phyloP scores from a whole-genome alignment of 2,113 vertebrate genomes.

The Miniopterus natalensis region DNA sequence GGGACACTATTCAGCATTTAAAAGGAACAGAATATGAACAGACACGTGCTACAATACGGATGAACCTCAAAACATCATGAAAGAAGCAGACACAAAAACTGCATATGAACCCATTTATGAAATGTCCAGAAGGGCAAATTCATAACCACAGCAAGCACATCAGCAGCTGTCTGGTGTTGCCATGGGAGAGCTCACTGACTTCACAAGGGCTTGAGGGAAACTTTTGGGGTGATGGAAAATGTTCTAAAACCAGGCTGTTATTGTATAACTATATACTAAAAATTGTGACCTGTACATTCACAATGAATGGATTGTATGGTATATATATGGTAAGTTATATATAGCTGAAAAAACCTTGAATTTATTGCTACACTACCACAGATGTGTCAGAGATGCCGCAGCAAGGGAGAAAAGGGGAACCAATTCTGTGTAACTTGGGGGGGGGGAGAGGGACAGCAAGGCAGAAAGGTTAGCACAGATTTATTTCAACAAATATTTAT shows the following conservation, averaged over 20 bases:
- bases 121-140: neutral
- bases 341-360: neutral
- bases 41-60: neutral
- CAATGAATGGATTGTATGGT: neutral
- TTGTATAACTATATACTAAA: neutral
- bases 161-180: neutral
- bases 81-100: neutral
- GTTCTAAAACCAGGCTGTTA: neutral
- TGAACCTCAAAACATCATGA: neutral
- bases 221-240: neutral
- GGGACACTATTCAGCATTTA: neutral
- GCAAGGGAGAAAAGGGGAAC: neutral
- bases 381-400: neutral
- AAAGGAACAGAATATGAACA: neutral
- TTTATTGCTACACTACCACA: neutral
- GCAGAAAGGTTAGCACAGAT: neutral
- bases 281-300: neutral
- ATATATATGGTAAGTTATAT: neutral
- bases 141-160: neutral
- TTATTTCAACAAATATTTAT: neutral
- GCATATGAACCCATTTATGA: neutral
- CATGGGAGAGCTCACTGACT: neutral
- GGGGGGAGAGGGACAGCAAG: neutral
- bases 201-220: neutral
- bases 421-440: neutral